Evolutionary conservation across 2,888 invertebrate species (phyloP).

Genomic region (Carabus problematicus): DNA sequence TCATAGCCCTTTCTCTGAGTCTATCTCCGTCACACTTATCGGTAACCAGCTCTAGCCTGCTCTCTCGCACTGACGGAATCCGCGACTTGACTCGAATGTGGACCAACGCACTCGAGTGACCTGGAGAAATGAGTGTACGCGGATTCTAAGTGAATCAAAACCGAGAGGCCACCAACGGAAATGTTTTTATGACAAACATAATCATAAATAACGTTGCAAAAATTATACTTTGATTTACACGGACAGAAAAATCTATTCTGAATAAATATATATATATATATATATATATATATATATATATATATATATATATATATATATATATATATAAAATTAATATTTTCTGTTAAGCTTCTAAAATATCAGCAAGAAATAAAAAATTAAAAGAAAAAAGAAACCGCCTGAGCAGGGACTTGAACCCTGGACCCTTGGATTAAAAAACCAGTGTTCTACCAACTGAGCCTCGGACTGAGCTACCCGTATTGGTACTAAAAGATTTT

Average conservation of each 20-base stretch:
- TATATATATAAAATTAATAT: no score
- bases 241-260: no score
- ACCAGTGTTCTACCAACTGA: conserved; percentile 42
- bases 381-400: no score
- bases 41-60: conserved; percentile 35
- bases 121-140: conserved; percentile 55
- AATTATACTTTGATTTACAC: no score
- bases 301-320: no score
- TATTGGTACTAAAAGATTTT: no score
- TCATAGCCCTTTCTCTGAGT: conserved; percentile 50
- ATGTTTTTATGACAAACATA: conserved; percentile 1
- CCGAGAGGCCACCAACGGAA: conserved; percentile 34
- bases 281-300: no score
- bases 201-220: no score
- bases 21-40: conserved; percentile 46
- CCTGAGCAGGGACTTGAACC: conserved; percentile 25
- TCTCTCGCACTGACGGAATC: conserved; percentile 47
- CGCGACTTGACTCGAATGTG: conserved; percentile 50
- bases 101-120: conserved; percentile 54
- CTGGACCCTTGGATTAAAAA: conserved; percentile 26
- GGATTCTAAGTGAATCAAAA: conserved; percentile 49
- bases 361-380: no score
- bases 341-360: no score
- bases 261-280: no score
- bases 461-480: conserved; percentile 42